These are phyloP conservation scores for Sphinx pinastri DNA, from an alignment of 2,888 invertebrate species.

Conservation along the genomic window DNA sequence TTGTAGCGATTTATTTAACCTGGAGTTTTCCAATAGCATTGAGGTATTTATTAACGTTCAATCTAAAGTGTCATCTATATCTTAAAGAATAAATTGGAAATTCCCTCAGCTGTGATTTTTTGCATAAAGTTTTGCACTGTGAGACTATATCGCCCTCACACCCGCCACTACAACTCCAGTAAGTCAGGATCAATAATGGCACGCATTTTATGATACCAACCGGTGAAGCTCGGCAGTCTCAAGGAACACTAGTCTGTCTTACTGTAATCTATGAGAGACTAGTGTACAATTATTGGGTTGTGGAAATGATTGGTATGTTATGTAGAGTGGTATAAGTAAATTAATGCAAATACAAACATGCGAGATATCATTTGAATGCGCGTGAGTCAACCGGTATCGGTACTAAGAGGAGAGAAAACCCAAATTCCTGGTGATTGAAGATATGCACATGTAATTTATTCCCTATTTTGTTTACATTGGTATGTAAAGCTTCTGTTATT, in stretches of 20 bases:
- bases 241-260: no score
- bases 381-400: constrained; percentile 9
- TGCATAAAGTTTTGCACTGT: no score
- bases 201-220: no score
- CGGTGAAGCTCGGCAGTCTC: no score
- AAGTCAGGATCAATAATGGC: no score
- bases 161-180: no score
- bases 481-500: constrained; percentile 38
- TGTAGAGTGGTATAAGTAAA: not conserved
- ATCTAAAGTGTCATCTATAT: not conserved
- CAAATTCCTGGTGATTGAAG: constrained; percentile 21
- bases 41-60: not conserved
- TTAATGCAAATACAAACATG: constrained; percentile 3
- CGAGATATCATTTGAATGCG: constrained; percentile 1
- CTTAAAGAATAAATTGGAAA: no score
- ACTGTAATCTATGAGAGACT: no score
- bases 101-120: no score
- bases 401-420: not conserved
- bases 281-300: not conserved
- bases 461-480: constrained; percentile 47
- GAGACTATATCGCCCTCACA: no score
- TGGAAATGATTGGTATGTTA: not conserved
- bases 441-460: constrained; percentile 43
- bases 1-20: not conserved
- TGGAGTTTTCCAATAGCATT: not conserved